phyloP scores from a whole-genome alignment of 2,113 vertebrate genomes.

The Aix galericulata region DNA sequence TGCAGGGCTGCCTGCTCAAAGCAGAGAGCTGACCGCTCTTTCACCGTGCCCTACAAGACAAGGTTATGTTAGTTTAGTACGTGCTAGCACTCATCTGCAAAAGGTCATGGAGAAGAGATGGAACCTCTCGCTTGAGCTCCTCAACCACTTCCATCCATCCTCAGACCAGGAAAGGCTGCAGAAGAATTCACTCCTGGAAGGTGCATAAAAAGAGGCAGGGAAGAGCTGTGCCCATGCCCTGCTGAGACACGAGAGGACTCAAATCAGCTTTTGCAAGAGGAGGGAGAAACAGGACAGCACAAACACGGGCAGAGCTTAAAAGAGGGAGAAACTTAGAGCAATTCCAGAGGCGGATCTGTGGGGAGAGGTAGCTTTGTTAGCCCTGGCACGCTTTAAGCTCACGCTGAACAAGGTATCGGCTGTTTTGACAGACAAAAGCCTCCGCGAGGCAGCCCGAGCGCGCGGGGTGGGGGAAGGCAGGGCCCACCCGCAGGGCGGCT shows the following conservation, averaged over 20 bases:
- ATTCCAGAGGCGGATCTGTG: not conserved
- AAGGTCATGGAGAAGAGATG: accelerated
- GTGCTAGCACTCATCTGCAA: not conserved
- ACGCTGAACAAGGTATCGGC: not conserved
- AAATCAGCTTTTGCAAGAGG: not conserved
- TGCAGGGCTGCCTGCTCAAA: not conserved
- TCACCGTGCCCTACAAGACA: accelerated
- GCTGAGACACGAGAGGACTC: not conserved
- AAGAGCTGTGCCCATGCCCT: not conserved
- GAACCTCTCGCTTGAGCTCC: not conserved
- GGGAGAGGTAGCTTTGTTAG: not conserved
- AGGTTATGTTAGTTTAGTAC: not conserved
- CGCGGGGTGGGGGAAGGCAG: not conserved
- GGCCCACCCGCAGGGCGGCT: not conserved
- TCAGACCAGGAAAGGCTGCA: not conserved
- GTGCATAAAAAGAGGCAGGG: not conserved
- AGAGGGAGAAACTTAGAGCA: not conserved
- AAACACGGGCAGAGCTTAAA: accelerated
- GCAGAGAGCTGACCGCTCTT: not conserved
- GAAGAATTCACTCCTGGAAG: not conserved
- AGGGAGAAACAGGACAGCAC: not conserved
- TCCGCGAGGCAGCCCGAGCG: not conserved
- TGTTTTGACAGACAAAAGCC: not conserved
- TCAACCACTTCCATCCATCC: not conserved
- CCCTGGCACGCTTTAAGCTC: not conserved